Percentiles rank a stretch among this genome's conserved stretches.
These are phyloP conservation scores for Lophius americanus DNA, from an alignment of 2,797 vertebrate genomes.

Conservation along the genomic window DNA sequence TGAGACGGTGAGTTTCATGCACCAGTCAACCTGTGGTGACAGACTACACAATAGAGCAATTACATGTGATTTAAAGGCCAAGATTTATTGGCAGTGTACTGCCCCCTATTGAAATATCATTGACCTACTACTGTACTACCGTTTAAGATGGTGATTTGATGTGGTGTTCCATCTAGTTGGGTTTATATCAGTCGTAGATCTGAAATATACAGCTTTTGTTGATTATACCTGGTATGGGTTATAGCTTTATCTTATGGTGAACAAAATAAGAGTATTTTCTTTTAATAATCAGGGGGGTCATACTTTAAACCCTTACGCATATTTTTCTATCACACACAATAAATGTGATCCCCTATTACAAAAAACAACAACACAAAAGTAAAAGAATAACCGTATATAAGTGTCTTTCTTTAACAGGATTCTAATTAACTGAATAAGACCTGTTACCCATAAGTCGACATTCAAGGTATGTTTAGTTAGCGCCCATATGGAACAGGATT, in stretches of 20 bases:
- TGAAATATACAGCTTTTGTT: conserved; percentile 32
- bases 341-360: not conserved
- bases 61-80: conserved; percentile 76
- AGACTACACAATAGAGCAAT: conserved; percentile 73
- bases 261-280: conserved; percentile 23
- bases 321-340: not conserved
- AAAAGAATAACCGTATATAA: conserved; percentile 1
- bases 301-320: conserved; percentile 12
- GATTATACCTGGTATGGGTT: conserved; percentile 13
- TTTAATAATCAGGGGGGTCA: conserved; percentile 34
- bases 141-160: conserved; percentile 58
- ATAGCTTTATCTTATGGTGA: conserved; percentile 21
- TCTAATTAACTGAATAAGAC: conserved; percentile 45
- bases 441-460: conserved; percentile 60
- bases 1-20: conserved; percentile 60
- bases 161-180: conserved; percentile 27
- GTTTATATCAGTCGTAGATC: conserved; percentile 41
- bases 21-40: conserved; percentile 66
- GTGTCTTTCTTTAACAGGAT: conserved; percentile 51
- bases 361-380: conserved; percentile 17
- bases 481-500: conserved; percentile 73
- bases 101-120: conserved; percentile 69
- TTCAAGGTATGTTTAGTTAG: conserved; percentile 68
- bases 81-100: conserved; percentile 56
- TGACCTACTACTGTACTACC: conserved; percentile 44